Base-by-base conservation (phyloP, 1,140 invertebrate genomes). In the Drosophila dunni region DNA sequence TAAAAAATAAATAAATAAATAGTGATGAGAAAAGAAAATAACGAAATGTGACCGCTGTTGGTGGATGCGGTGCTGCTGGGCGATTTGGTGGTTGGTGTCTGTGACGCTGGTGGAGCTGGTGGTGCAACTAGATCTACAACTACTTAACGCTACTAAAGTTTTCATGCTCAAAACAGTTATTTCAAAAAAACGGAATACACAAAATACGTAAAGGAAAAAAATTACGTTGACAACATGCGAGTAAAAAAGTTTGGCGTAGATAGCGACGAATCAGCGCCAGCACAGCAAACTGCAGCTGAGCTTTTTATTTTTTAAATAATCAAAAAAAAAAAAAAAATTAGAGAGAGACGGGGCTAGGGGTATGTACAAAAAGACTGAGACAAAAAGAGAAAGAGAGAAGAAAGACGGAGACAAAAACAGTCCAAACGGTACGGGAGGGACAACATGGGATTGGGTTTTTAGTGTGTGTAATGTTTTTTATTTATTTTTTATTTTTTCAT, bases 371-470 rank as follows among this genome's bases (percentile, higher is more conserved):
- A 46, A 78, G 44, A 69, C 50, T 57, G 17, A 17, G 51, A 72
- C 33, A 70, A 57, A 65, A 45, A 34, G 5, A 66, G 42, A 67
- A 50, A 76, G 45, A 64, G 58, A 68, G 36, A 72, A 72, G 58
- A 68, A 48, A 60, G 50, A 60, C 24, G 61, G 60, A 60, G 40
- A 60, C 46, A 75, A 53, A 56, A 61, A 72, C 63, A 72, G 58
- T 61, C 42, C 58, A n/a, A 13, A 13, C 13, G 46, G 45, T 48
- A 71, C 77, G 74, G 82, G 81, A 91, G 85, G 90, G 85, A 91
- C 90, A 81, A 86, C 82, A 91, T 86, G 76, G 76, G 80, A 71
- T 65, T 70, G 40, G 1, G 33, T 29, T 29, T 63, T 77, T 70
- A 64, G 51, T 72, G 64, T 80, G 45, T 71, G 63, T 70, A 46